These are phyloP conservation scores for Euphydryas editha DNA, from an alignment of 2,888 invertebrate species.

Conservation along the genomic window DNA sequence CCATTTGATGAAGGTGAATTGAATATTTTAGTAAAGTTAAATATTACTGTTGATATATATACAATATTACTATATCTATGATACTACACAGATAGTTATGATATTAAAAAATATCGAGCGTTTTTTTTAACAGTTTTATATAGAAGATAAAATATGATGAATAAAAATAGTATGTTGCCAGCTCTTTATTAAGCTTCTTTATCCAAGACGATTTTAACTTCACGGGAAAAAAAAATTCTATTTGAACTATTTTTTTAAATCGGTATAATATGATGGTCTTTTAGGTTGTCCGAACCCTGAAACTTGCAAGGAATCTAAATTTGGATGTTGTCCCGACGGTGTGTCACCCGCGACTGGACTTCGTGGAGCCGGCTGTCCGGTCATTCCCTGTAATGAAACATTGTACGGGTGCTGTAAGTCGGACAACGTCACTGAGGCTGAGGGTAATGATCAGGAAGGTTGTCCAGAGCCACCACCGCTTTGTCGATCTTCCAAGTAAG, in stretches of 20 bases:
- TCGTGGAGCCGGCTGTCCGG: constrained; percentile 89
- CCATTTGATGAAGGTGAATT: constrained; percentile 89
- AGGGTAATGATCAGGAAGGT: constrained; percentile 92
- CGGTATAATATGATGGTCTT: constrained; percentile 3
- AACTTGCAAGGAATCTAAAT: constrained; percentile 89
- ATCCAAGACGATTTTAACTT: no score
- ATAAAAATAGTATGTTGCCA: no score
- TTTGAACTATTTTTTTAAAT: no score
- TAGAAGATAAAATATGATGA: no score
- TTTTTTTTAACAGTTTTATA: no score
- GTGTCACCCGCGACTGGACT: constrained; percentile 90
- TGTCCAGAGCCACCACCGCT: constrained; percentile 88
- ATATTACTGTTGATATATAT: neutral
- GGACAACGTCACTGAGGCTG: constrained; percentile 89
- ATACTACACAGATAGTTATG: no score
- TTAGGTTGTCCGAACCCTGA: constrained; percentile 87
- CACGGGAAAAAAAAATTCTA: no score
- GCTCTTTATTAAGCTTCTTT: no score
- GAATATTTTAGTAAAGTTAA: neutral
- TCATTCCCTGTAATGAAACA: constrained; percentile 88
- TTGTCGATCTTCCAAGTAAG: constrained; percentile 83
- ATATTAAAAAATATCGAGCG: no score
- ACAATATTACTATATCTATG: no score
- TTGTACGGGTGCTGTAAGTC: constrained; percentile 93
- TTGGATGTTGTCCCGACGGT: constrained; percentile 93